phyloP scores from a whole-genome alignment of 2,113 vertebrate species.

The Tenebrosternarchus preto region DNA sequence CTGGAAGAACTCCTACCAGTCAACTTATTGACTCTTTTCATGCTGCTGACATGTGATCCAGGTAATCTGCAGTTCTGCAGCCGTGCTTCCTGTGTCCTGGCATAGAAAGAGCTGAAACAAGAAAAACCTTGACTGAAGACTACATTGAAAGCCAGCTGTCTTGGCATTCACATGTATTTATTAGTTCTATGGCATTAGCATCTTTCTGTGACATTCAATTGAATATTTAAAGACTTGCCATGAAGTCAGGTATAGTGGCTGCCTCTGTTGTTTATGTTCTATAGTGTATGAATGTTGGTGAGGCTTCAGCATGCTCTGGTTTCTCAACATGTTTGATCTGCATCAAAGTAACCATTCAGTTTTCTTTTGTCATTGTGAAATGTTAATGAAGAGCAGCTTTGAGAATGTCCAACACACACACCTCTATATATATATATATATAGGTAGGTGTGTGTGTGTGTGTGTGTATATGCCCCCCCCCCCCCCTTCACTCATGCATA shows the following conservation, averaged over 20 bases:
- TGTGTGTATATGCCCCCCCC: slow-evolving; percentile 29
- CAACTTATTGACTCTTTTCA: too few relatives aligned
- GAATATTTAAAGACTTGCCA: not conserved
- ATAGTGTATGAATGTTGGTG: not conserved
- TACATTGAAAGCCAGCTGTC: too few relatives aligned
- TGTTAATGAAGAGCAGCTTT: slow-evolving; percentile 40
- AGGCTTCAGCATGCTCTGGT: not conserved
- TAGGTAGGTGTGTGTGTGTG: slow-evolving; percentile 14
- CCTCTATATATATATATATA: not conserved
- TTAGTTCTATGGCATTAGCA: too few relatives aligned
- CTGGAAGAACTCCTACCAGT: too few relatives aligned
- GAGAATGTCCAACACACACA: slow-evolving; percentile 37
- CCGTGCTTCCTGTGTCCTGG: not conserved
- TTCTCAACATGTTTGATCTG: too few relatives aligned
- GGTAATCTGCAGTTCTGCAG: not conserved
- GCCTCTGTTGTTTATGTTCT: not conserved
- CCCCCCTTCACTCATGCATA: slow-evolving; percentile 42
- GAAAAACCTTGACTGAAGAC: too few relatives aligned
- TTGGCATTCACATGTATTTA: too few relatives aligned
- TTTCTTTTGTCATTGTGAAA: not conserved
- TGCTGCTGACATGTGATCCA: too few relatives aligned
- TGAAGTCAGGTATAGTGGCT: not conserved
- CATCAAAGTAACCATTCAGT: too few relatives aligned
- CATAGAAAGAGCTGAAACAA: too few relatives aligned
- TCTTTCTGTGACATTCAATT: not conserved